These are phyloP conservation scores for Epizoanthus fatuus DNA, from an alignment of 92 coral and sea anemone genomes.

Conservation along the genomic window DNA sequence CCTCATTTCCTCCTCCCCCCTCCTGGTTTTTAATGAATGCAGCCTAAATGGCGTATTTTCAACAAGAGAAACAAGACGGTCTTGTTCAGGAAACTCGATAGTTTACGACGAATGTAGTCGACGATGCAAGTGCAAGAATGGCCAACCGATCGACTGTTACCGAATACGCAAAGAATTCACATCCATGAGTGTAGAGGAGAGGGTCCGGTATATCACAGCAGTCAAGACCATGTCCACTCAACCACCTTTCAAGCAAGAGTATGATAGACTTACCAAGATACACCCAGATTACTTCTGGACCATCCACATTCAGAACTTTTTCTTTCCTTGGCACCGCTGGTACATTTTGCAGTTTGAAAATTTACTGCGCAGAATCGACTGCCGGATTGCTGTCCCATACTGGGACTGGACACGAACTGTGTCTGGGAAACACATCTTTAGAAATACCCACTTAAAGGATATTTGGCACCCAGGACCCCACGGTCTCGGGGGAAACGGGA, in stretches of 20 bases:
- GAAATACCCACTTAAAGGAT: constrained; percentile 60
- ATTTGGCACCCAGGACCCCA: constrained; percentile 82
- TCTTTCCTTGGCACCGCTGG: constrained; percentile 96
- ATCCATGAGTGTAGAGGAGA: constrained; percentile 76
- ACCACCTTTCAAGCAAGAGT: constrained; percentile 63
- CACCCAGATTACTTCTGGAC: constrained; percentile 56
- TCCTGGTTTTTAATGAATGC: no score
- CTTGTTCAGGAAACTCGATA: constrained; percentile 24
- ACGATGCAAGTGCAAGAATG: constrained; percentile 70
- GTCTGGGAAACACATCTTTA: constrained; percentile 50
- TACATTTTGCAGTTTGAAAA: constrained; percentile 82
- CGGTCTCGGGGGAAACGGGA: constrained; percentile 90
- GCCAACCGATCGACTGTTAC: constrained; percentile 68
- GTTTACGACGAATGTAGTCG: constrained; percentile 76
- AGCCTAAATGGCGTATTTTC: no score
- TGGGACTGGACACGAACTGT: constrained; percentile 90
- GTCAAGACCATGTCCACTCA: constrained; percentile 64
- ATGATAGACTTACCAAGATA: constrained; percentile 53
- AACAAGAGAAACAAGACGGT: no score
- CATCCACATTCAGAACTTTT: constrained; percentile 73
- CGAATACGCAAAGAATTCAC: constrained; percentile 84
- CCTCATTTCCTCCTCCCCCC: no score
- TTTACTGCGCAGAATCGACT: constrained; percentile 76
- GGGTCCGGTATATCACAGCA: constrained; percentile 70
- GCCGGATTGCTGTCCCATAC: constrained; percentile 91